These are phyloP conservation scores for Mionectes olivaceus DNA, from an alignment of 2,797 vertebrate genomes.

Conservation along the genomic window DNA sequence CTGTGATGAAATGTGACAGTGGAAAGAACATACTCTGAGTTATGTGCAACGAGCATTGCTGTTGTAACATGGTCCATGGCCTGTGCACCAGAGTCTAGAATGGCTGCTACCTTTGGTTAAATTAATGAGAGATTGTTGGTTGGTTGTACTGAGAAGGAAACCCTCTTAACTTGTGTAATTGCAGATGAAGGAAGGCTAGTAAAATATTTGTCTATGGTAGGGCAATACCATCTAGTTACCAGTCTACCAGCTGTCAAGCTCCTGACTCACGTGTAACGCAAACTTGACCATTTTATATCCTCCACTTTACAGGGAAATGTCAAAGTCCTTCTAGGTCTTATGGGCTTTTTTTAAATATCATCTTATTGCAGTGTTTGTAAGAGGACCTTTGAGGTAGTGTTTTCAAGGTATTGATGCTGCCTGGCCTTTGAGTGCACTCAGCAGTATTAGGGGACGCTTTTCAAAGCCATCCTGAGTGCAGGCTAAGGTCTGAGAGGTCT, in stretches of 20 bases:
- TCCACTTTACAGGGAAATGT: background rate
- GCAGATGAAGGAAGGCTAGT: background rate
- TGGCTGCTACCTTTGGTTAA: background rate
- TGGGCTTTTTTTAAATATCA: fast-evolving
- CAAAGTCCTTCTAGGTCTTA: slow-evolving; percentile 23
- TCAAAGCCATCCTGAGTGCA: background rate
- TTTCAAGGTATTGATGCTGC: background rate
- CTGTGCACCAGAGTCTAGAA: background rate
- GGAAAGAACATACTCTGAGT: background rate
- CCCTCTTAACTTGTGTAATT: background rate
- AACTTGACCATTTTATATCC: slow-evolving; percentile 23
- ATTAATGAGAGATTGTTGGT: background rate
- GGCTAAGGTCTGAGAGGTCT: slow-evolving; percentile 20
- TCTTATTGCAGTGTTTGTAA: background rate
- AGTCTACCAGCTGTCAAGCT: slow-evolving; percentile 54
- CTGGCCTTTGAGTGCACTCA: background rate
- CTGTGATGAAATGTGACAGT: background rate
- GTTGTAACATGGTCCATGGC: background rate
- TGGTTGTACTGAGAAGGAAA: background rate
- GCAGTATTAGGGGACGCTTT: background rate
- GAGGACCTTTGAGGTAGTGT: background rate
- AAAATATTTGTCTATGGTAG: slow-evolving; percentile 57
- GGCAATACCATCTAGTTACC: slow-evolving; percentile 28
- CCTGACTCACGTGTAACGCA: slow-evolving; percentile 12
- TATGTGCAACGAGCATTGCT: fast-evolving